These are phyloP conservation scores for Acanthis flammea DNA, from an alignment of 2,797 vertebrate species.

Conservation along the genomic window DNA sequence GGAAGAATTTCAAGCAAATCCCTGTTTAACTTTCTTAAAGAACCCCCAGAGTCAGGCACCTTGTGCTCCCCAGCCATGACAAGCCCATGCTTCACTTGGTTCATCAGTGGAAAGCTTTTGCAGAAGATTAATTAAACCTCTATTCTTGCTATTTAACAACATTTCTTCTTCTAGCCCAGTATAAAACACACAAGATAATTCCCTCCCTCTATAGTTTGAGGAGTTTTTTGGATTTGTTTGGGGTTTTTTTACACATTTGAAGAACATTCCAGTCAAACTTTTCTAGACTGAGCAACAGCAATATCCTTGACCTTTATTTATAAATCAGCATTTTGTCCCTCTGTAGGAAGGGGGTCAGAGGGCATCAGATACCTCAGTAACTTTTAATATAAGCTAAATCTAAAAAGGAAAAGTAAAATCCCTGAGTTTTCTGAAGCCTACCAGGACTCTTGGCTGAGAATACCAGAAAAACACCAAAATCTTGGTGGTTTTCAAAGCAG, in stretches of 20 bases:
- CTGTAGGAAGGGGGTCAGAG: not conserved
- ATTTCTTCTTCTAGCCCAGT: not conserved
- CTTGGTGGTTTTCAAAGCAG: not conserved
- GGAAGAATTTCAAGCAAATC: not conserved
- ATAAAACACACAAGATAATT: not conserved
- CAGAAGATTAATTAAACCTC: not conserved
- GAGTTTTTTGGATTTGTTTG: not conserved
- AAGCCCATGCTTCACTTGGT: not conserved
- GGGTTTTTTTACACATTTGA: not conserved
- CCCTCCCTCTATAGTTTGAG: not conserved
- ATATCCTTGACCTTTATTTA: not conserved
- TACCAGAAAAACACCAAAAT: not conserved
- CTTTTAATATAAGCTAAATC: not conserved
- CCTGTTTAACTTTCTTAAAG: not conserved
- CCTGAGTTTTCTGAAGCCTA: not conserved
- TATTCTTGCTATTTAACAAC: not conserved
- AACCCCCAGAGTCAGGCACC: not conserved
- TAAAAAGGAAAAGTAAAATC: not conserved
- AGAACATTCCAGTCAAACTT: not conserved
- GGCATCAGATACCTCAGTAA: not conserved
- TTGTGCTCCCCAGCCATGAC: not conserved
- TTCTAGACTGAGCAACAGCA: not conserved
- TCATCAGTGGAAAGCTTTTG: not conserved
- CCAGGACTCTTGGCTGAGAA: not conserved
- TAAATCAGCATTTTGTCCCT: not conserved